Conservation (phyloP, 2,113 vertebrate species). For the Callocephalon fimbriatum region DNA sequence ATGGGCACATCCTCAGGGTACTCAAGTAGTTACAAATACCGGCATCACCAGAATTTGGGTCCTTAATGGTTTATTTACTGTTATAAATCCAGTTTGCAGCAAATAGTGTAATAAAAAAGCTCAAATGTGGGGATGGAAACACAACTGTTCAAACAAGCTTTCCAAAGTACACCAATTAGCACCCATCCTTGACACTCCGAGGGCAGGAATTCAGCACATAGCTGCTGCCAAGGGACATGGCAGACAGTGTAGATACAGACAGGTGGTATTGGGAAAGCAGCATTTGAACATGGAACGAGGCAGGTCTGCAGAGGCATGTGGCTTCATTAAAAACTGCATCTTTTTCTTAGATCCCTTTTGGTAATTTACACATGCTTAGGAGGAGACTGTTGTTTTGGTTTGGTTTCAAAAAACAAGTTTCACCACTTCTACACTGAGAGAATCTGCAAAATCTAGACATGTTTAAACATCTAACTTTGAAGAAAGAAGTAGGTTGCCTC, state of each 20-base stretch:
- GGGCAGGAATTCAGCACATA: not conserved
- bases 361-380: not conserved
- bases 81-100: not conserved
- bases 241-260: not conserved
- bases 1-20: not conserved
- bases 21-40: not conserved
- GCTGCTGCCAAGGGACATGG: not conserved
- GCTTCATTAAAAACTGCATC: not conserved
- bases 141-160: not conserved
- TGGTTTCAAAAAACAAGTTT: not conserved
- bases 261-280: not conserved
- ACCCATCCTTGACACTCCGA: not conserved
- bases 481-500: not conserved
- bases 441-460: not conserved
- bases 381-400: not conserved
- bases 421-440: not conserved
- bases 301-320: not conserved
- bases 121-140: not conserved
- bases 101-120: not conserved
- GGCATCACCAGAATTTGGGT: rapidly evolving
- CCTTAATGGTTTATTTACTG: not conserved
- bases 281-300: not conserved
- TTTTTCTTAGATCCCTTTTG: not conserved
- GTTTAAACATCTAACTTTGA: not conserved
- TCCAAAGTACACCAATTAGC: not conserved